These are phyloP conservation scores for Amniataba percoides DNA, from an alignment of 2,797 vertebrate genomes.

Conservation along the genomic window DNA sequence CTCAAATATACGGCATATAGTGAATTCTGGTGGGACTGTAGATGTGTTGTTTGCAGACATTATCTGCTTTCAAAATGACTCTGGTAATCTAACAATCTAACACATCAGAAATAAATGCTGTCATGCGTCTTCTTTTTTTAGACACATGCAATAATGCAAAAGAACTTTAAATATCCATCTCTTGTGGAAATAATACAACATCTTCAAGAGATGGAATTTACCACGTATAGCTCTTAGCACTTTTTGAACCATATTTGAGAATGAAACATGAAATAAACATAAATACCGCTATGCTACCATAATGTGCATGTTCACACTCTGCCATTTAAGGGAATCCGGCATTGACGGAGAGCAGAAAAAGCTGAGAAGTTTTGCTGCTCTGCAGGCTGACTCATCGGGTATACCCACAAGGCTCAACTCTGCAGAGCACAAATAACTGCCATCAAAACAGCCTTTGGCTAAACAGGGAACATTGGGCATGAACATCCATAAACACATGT, in stretches of 20 bases:
- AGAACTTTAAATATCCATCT: conserved; percentile 1
- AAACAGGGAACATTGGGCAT: conserved; percentile 22
- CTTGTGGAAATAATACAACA: background rate
- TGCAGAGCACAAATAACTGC: conserved; percentile 7
- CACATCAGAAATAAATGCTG: background rate
- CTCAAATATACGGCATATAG: background rate
- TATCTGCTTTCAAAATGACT: background rate
- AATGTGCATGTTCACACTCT: background rate
- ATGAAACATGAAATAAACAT: background rate
- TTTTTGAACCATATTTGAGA: background rate
- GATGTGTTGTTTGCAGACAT: background rate
- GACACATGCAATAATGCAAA: background rate
- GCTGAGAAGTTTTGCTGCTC: background rate
- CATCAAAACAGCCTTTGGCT: conserved; percentile 32
- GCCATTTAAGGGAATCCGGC: background rate
- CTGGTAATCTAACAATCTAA: background rate
- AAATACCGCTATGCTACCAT: background rate
- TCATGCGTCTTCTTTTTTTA: background rate
- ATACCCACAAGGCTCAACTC: conserved; percentile 30
- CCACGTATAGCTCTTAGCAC: background rate
- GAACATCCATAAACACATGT: conserved; percentile 32
- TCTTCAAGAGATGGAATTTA: background rate
- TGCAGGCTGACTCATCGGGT: conserved; percentile 36
- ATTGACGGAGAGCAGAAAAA: conserved; percentile 6
- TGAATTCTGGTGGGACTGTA: background rate